A percentile compares a stretch with the other conserved stretches of the same genome.
Conservation (phyloP, 2,888 invertebrate genomes). For the Rhaphigaster nebulosa region DNA sequence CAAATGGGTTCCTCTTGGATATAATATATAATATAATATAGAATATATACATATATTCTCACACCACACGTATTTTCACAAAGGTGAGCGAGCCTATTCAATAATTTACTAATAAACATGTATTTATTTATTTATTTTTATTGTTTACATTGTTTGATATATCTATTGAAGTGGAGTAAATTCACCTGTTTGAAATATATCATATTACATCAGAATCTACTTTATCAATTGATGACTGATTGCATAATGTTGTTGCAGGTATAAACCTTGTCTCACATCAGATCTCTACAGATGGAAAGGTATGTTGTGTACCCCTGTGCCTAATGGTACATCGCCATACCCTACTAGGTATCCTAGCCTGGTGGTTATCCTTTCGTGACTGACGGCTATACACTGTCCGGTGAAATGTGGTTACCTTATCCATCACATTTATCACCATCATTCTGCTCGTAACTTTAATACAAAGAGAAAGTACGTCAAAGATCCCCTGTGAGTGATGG, state of each 20-base stretch:
- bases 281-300: neutral
- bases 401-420: neutral
- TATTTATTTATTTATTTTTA: no score
- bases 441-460: neutral
- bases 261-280: slow-evolving; percentile 1
- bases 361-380: neutral
- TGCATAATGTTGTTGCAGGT: neutral
- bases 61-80: no score
- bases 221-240: neutral
- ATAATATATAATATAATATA: no score
- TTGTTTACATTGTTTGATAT: no score
- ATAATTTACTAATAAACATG: no score
- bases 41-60: no score
- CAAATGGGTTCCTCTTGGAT: no score
- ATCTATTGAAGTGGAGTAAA: neutral
- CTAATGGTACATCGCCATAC: neutral
- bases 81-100: no score
- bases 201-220: neutral
- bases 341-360: neutral
- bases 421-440: neutral
- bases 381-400: neutral
- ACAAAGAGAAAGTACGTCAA: neutral
- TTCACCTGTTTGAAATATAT: neutral
- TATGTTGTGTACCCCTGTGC: neutral
- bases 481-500: neutral